Evolutionary conservation across 2,888 invertebrate genomes (phyloP).

Genomic region (Synanthedon formicaeformis): DNA sequence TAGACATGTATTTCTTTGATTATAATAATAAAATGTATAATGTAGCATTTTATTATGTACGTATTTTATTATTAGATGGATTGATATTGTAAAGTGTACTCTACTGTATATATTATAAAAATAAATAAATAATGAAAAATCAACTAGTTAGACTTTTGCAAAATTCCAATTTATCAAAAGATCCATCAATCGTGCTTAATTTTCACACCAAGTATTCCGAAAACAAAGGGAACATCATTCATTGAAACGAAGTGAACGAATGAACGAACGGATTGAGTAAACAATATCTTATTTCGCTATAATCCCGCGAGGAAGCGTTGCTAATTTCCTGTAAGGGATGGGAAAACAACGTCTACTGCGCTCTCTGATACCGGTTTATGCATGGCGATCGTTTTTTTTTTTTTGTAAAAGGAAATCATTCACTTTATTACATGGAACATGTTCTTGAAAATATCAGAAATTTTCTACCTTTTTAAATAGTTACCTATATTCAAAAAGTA

Average conservation of each 20-base stretch:
- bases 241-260: conserved; percentile 45
- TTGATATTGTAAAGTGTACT: too few species aligned
- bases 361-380: conserved; percentile 46
- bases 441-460: too few species aligned
- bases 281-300: conserved; percentile 69
- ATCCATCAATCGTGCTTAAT: conserved; percentile 13
- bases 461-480: too few species aligned
- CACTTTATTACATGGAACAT: too few species aligned
- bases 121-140: not conserved
- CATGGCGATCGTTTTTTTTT: conserved; percentile 19
- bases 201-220: conserved; percentile 23
- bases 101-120: too few species aligned
- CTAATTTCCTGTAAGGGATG: conserved; percentile 68
- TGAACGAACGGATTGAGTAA: conserved; percentile 58
- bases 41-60: too few species aligned
- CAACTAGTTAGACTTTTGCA: too few species aligned
- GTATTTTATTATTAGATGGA: too few species aligned
- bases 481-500: too few species aligned
- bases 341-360: conserved; percentile 35
- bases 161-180: not conserved
- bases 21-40: too few species aligned
- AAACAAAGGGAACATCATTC: conserved; percentile 53
- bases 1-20: too few species aligned
- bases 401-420: too few species aligned
- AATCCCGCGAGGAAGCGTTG: conserved; percentile 58